These are phyloP conservation scores for Rhinolophus sinicus DNA, from an alignment of 2,113 vertebrate species.

Conservation along the genomic window DNA sequence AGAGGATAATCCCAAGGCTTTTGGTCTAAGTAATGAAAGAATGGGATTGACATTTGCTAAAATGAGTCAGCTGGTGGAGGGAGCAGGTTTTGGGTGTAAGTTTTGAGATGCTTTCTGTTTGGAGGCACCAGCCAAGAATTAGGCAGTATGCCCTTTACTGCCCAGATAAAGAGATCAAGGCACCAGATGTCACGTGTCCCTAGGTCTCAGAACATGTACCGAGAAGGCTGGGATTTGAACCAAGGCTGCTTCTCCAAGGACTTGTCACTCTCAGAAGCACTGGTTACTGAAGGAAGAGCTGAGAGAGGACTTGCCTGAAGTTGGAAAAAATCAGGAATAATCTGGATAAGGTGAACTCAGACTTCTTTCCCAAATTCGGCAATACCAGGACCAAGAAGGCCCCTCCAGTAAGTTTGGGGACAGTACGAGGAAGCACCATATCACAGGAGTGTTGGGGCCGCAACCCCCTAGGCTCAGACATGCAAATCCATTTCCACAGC, in stretches of 20 bases:
- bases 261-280: background rate
- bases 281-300: background rate
- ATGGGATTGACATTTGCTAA: slow-evolving; percentile 25
- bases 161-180: background rate
- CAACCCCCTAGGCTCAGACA: background rate
- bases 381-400: background rate
- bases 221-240: background rate
- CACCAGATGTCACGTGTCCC: background rate
- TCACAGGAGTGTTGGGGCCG: background rate
- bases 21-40: background rate
- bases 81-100: background rate
- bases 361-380: background rate
- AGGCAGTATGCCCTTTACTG: background rate
- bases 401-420: background rate
- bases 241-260: background rate
- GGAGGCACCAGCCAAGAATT: background rate
- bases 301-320: background rate
- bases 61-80: background rate
- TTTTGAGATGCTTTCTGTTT: slow-evolving; percentile 2
- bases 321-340: background rate
- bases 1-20: background rate
- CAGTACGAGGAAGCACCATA: background rate
- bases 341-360: background rate
- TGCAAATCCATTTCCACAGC: background rate
- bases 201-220: background rate